Conservation (phyloP, 2,888 invertebrate genomes). For the Eupithecia subfuscata region DNA sequence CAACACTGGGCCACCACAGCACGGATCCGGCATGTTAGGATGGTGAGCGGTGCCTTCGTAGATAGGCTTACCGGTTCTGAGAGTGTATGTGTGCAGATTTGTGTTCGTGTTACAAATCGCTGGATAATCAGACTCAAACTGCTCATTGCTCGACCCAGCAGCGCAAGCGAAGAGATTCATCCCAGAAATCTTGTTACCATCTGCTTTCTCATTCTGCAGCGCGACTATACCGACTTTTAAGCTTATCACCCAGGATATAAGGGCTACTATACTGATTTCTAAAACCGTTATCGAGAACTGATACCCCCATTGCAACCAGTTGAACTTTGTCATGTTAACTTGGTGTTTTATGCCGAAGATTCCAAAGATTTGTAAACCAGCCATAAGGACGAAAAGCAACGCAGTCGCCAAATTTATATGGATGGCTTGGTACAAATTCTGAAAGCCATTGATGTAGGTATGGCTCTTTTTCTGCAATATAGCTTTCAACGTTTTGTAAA, state of each 20-base stretch:
- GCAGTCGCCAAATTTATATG: slow-evolving; percentile 95
- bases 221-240: slow-evolving; percentile 84
- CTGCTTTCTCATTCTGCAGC: slow-evolving; percentile 89
- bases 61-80: slow-evolving; percentile 90
- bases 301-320: slow-evolving; percentile 97
- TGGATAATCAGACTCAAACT: slow-evolving; percentile 92
- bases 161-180: slow-evolving; percentile 93
- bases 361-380: slow-evolving; percentile 93
- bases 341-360: slow-evolving; percentile 77
- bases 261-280: slow-evolving; percentile 93
- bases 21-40: slow-evolving; percentile 72
- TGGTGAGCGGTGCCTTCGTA: slow-evolving; percentile 85
- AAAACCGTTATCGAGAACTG: slow-evolving; percentile 93
- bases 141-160: slow-evolving; percentile 92
- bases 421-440: slow-evolving; percentile 93
- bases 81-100: slow-evolving; percentile 92
- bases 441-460: slow-evolving; percentile 90
- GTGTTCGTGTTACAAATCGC: slow-evolving; percentile 94
- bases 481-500: slow-evolving; percentile 90
- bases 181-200: slow-evolving; percentile 87
- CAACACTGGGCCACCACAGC: slow-evolving; percentile 73
- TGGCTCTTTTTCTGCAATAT: slow-evolving; percentile 90
- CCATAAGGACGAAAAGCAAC: slow-evolving; percentile 91
- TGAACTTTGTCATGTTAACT: slow-evolving; percentile 86
- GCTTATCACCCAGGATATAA: slow-evolving; percentile 94